Conservation (phyloP, 1,140 invertebrate genomes). For the Platorchestia sp. region DNA sequence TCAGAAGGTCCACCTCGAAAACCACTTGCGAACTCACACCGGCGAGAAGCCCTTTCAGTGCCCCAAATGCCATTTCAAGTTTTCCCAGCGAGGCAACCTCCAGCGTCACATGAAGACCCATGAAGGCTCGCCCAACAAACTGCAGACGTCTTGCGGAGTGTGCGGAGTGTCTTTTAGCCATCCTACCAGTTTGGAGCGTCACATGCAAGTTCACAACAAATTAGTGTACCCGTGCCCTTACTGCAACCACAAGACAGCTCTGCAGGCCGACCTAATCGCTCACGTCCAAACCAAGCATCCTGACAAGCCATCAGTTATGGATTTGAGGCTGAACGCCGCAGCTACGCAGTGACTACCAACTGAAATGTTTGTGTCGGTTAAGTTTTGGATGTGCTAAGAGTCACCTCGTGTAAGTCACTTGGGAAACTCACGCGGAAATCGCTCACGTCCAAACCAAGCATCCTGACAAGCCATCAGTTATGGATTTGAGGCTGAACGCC, state of each 20-base stretch:
- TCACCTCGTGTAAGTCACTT: too few relatives aligned
- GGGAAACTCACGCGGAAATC: too few relatives aligned
- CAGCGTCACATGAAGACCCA: slow-evolving; percentile 54
- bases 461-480: slow-evolving; percentile 10
- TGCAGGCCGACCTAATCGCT: slow-evolving; percentile 38
- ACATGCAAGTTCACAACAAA: slow-evolving; percentile 30
- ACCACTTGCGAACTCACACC: slow-evolving; percentile 50
- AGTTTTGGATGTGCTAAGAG: too few relatives aligned
- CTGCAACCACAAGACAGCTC: slow-evolving; percentile 19
- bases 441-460: slow-evolving; percentile 36
- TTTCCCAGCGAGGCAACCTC: slow-evolving; percentile 56
- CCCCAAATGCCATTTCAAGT: slow-evolving; percentile 6
- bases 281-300: slow-evolving; percentile 38
- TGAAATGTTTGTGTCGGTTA: background rate
- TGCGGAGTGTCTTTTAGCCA: slow-evolving; percentile 6
- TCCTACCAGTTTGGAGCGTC: slow-evolving; percentile 6
- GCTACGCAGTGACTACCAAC: background rate
- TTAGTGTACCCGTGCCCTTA: slow-evolving; percentile 26
- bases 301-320: slow-evolving; percentile 13
- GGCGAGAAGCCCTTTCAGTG: slow-evolving; percentile 58
- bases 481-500: background rate
- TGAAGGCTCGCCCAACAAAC: slow-evolving; percentile 17
- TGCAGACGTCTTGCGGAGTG: background rate
- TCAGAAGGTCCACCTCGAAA: slow-evolving; percentile 54
- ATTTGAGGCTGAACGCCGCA: background rate